phyloP scores from a whole-genome alignment of 1,140 invertebrate species.

The Cotesia glomerata region DNA sequence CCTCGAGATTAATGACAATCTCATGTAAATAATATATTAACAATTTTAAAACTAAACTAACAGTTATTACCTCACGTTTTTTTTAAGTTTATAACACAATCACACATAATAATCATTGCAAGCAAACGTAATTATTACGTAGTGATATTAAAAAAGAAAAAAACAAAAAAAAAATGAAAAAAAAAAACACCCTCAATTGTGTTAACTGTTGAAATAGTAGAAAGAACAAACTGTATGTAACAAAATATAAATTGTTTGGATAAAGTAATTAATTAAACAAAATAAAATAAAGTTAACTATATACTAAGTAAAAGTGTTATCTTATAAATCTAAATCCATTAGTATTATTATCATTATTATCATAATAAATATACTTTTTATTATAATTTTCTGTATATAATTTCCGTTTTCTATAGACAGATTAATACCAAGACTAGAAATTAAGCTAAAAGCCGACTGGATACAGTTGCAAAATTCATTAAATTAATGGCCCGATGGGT shows the following conservation, averaged over 20 bases:
- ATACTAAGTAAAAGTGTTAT: neutral
- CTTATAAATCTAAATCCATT: too few relatives aligned
- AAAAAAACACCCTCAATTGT: neutral
- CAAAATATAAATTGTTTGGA: neutral
- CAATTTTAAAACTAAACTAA: neutral
- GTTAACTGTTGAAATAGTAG: constrained; percentile 24
- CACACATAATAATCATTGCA: neutral
- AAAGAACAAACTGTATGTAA: constrained; percentile 7
- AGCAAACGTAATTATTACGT: neutral
- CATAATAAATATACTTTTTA: too few relatives aligned
- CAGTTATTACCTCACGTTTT: constrained; percentile 4
- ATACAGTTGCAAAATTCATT: neutral
- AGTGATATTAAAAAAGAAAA: neutral
- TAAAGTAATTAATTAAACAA: too few relatives aligned
- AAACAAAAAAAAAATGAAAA: too few relatives aligned
- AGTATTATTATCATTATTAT: too few relatives aligned
- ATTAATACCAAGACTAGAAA: too few relatives aligned
- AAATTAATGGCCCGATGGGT: neutral
- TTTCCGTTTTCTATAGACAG: too few relatives aligned
- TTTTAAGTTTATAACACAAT: neutral
- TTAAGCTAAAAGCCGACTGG: neutral
- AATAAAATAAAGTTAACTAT: neutral
- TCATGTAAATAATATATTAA: neutral
- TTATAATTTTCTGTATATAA: constrained; percentile 1
- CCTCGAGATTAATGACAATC: neutral